A percentile compares a stretch with the other conserved stretches of the same genome.
Evolutionary conservation across 2,888 invertebrate species (phyloP).

Genomic region (Scaptomyza cyrtandrae): DNA sequence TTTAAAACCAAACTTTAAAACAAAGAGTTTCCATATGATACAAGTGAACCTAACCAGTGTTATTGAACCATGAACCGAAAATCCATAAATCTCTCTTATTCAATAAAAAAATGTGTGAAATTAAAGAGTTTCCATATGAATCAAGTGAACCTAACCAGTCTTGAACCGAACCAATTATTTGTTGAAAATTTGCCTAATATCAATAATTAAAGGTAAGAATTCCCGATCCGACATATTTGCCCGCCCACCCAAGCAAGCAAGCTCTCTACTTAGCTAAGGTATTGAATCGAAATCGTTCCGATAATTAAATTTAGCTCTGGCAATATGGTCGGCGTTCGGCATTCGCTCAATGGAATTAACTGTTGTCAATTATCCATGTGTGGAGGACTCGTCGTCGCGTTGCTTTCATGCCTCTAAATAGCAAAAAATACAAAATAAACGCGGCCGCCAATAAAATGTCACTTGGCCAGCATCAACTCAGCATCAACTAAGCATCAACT

Average conservation of each 20-base stretch:
- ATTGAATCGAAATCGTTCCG: constrained; percentile 32
- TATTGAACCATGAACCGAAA: background rate
- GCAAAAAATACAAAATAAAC: constrained; percentile 42
- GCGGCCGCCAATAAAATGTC: constrained; percentile 74
- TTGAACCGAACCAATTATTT: background rate
- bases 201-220: background rate
- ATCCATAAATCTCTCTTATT: too few species aligned
- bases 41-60: too few species aligned
- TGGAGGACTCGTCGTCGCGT: constrained; percentile 62
- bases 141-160: too few species aligned
- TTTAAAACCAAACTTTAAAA: too few species aligned
- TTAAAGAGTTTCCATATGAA: too few species aligned
- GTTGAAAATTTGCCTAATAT: background rate
- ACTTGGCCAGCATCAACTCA: constrained; percentile 54
- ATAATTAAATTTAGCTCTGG: constrained; percentile 71
- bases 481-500: constrained; percentile 1
- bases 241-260: constrained; percentile 61
- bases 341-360: constrained; percentile 74
- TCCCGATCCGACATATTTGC: constrained; percentile 1
- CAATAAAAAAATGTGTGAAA: too few species aligned
- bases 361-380: constrained; percentile 77
- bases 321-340: constrained; percentile 36
- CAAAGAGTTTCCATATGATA: too few species aligned
- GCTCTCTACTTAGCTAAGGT: background rate
- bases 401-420: constrained; percentile 77